These are phyloP conservation scores for Cheiracanthium punctorium DNA, from an alignment of 2,888 invertebrate species.

Conservation along the genomic window DNA sequence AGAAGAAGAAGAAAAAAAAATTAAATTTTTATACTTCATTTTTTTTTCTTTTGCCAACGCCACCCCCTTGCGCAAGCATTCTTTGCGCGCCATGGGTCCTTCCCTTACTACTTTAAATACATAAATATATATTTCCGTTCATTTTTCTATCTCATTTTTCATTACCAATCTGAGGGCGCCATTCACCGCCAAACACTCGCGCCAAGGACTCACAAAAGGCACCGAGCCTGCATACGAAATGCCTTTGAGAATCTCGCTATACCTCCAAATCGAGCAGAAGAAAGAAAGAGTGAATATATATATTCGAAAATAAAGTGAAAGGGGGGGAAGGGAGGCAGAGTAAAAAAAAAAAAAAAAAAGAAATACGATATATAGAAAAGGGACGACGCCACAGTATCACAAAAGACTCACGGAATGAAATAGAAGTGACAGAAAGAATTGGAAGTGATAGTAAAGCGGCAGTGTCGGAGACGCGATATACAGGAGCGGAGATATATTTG, in stretches of 20 bases:
- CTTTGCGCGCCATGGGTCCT: slow-evolving; percentile 9
- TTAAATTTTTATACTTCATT: slow-evolving; percentile 32
- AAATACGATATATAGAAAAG: background rate
- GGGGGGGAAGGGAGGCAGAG: background rate
- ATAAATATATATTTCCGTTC: slow-evolving; percentile 69
- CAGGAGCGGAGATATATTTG: slow-evolving; percentile 46
- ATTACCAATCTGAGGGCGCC: slow-evolving; percentile 44
- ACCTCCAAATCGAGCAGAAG: background rate
- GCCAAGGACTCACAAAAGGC: slow-evolving; percentile 47
- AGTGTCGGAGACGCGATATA: slow-evolving; percentile 10
- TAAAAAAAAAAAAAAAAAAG: background rate
- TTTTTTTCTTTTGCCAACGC: background rate
- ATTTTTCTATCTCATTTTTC: slow-evolving; percentile 53
- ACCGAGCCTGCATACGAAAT: slow-evolving; percentile 48
- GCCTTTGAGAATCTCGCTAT: background rate
- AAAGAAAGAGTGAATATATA: background rate
- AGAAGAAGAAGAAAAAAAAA: slow-evolving; percentile 18
- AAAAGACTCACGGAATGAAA: slow-evolving; percentile 37
- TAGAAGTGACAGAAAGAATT: slow-evolving; percentile 43
- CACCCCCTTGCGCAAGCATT: background rate
- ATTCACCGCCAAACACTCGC: slow-evolving; percentile 62
- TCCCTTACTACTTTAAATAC: slow-evolving; percentile 63
- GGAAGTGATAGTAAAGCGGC: slow-evolving; percentile 3
- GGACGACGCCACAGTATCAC: slow-evolving; percentile 22
- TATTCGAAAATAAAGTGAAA: background rate